Conservation (phyloP, 2,797 vertebrate genomes). For the Cossypha heuglini region DNA sequence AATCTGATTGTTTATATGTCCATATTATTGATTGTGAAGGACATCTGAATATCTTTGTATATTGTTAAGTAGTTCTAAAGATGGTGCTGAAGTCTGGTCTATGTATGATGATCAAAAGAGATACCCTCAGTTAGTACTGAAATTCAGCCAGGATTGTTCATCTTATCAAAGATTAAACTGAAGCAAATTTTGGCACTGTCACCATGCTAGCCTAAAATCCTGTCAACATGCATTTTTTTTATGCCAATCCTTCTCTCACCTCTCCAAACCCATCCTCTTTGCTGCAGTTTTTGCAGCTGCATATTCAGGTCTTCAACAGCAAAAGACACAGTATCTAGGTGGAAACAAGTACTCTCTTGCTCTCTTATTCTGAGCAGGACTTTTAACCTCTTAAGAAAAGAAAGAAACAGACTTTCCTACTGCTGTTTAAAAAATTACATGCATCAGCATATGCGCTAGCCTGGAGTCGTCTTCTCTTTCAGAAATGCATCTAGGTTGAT, state of each 20-base stretch:
- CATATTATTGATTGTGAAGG: neutral
- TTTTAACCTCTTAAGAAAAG: neutral
- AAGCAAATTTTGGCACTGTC: constrained; percentile 10
- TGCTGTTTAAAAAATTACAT: neutral
- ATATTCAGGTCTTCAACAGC: neutral
- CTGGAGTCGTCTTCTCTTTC: neutral
- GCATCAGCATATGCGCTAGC: neutral
- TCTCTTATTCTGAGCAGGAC: neutral
- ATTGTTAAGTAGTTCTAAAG: neutral
- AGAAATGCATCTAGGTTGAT: neutral
- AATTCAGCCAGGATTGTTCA: constrained; percentile 30
- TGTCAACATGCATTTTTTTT: neutral
- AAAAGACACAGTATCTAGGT: neutral
- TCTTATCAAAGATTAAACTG: constrained; percentile 26
- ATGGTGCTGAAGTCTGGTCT: neutral
- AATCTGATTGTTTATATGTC: neutral
- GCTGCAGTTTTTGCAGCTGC: neutral
- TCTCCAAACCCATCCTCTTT: neutral
- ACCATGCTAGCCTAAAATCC: neutral
- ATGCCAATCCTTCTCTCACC: neutral
- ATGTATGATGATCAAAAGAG: constrained; percentile 26
- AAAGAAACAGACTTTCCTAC: neutral
- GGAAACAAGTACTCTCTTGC: neutral
- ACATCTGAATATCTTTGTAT: neutral
- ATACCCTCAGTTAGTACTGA: constrained; percentile 19